Evolutionary conservation across 2,888 invertebrate species (phyloP), one percentile per base, ranked within the genome.

Genomic region (Spatulosminthurus flaviceps): DNA sequence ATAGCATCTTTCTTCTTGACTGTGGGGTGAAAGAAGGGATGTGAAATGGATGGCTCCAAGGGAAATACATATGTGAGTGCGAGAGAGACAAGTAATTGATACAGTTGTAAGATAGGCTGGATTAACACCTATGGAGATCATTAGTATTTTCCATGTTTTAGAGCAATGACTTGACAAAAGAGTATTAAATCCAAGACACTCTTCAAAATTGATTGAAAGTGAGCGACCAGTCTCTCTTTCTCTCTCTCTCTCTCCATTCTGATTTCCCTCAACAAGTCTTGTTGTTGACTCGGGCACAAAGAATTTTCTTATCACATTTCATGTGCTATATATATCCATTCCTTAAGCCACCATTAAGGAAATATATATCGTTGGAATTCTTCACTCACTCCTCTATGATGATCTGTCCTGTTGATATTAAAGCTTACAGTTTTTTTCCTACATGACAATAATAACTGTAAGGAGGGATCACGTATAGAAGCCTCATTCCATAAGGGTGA

Each of bases 81-180:
- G 66, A 75, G 66, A 42, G 64, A 75, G 43, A 24, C 21, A 69
- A 60, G 34, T 26, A 71, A 74, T 79, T 79, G 79, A 79, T 79
- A 71, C 42, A 70, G 66, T 71, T 70, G 79, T 51, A 70, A 51
- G 60, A 34, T 76, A 72, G 77, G 79, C 67, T 77, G 77, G 72
- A 80, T 80, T 77, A 77, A 67, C 80, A 80, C 77, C 80, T 80
- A 76, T 77, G 77, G 80, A 77, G 80, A 80, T 80, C 73, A 77
- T 80, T 80, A 74, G 74, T 80, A 70, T 80, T 80, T 80, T 80
- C 80, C 80, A 80, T 80, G 80, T 80, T 80, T 80, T 77, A 77
- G 77, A 73, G 67, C 80, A 77, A 80, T 80, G 80, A 80, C 80
- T 80, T 77, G 74, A 69, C 80, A 77, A 80, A 77, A 80, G 64